A percentile compares a stretch with the other conserved stretches of the same genome.
phyloP scores from a whole-genome alignment of 2,888 invertebrate genomes.

The Hydroisotoma schaefferi region DNA sequence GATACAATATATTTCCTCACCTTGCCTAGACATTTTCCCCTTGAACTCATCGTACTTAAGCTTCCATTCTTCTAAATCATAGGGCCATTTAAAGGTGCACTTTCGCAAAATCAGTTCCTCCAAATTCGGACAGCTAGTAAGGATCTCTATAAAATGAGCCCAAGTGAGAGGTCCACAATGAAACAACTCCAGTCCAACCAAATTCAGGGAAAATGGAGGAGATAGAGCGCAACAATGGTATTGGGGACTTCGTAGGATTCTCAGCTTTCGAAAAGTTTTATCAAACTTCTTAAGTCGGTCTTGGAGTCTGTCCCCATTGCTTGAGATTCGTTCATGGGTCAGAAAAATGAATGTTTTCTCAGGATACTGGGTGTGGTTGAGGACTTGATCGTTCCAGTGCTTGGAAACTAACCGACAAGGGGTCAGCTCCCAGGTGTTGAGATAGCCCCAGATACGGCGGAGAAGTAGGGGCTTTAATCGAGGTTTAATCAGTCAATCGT shows the following conservation, averaged over 20 bases:
- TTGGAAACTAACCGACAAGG: constrained; percentile 10
- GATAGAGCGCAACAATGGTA: not conserved
- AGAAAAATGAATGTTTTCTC: constrained; percentile 3
- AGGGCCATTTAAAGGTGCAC: constrained; percentile 13
- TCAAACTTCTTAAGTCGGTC: not conserved
- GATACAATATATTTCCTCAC: too few species aligned
- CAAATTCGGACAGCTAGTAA: not conserved
- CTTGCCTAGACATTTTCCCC: not conserved
- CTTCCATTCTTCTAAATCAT: constrained; percentile 13
- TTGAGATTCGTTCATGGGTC: not conserved
- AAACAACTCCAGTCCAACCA: constrained; percentile 6
- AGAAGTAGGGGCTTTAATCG: not conserved
- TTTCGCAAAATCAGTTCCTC: constrained; percentile 3
- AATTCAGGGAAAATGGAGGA: not conserved
- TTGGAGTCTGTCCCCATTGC: not conserved
- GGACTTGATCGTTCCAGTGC: constrained; percentile 10
- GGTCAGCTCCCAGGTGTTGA: constrained; percentile 3
- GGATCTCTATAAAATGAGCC: constrained; percentile 6
- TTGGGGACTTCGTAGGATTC: constrained; percentile 2
- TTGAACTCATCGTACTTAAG: constrained; percentile 7
- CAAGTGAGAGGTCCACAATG: constrained; percentile 12
- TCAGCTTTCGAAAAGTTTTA: not conserved
- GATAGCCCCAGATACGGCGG: not conserved
- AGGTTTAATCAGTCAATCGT: not conserved
- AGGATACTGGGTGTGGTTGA: constrained; percentile 1